A percentile compares a stretch with the other conserved stretches of the same genome.
Evolutionary conservation across 2,113 vertebrate species (phyloP).

Genomic region (Thryonomys swinderianus): DNA sequence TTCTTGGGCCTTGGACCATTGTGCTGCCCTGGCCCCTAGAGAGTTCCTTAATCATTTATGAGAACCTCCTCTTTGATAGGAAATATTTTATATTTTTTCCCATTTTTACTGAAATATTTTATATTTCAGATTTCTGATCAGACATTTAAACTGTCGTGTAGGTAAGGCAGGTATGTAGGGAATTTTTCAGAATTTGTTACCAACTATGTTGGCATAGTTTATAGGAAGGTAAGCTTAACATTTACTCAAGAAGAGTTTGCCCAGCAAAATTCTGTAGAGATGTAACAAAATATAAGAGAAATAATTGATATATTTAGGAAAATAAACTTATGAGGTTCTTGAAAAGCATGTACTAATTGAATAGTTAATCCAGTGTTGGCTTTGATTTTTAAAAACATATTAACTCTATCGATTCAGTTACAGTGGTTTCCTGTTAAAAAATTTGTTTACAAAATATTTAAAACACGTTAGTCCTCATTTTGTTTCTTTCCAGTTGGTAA

Average conservation of each 20-base stretch:
- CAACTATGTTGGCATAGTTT: background rate
- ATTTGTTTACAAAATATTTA: slow-evolving; percentile 52
- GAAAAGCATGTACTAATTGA: background rate
- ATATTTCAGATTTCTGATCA: background rate
- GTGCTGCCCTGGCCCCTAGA: background rate
- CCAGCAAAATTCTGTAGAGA: background rate
- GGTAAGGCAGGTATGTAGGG: background rate
- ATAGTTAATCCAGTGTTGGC: background rate
- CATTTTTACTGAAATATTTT: background rate
- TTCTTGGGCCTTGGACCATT: background rate
- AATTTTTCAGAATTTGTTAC: slow-evolving; percentile 59
- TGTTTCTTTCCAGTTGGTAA: slow-evolving; percentile 12
- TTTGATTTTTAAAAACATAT: background rate
- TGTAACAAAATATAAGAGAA: background rate
- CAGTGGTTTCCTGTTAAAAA: slow-evolving; percentile 24
- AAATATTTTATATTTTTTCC: slow-evolving; percentile 20
- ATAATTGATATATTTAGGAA: slow-evolving; percentile 19
- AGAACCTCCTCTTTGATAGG: background rate
- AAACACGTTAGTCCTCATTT: slow-evolving; percentile 31
- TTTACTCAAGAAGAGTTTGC: slow-evolving; percentile 4
- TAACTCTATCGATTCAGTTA: background rate
- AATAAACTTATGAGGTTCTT: slow-evolving; percentile 11
- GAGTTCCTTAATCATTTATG: slow-evolving; percentile 15
- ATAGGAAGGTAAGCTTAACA: slow-evolving; percentile 1
- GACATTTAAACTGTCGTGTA: slow-evolving; percentile 16